These are phyloP conservation scores for Minunthozetes semirufus DNA, from an alignment of 2,888 invertebrate species.

Conservation along the genomic window DNA sequence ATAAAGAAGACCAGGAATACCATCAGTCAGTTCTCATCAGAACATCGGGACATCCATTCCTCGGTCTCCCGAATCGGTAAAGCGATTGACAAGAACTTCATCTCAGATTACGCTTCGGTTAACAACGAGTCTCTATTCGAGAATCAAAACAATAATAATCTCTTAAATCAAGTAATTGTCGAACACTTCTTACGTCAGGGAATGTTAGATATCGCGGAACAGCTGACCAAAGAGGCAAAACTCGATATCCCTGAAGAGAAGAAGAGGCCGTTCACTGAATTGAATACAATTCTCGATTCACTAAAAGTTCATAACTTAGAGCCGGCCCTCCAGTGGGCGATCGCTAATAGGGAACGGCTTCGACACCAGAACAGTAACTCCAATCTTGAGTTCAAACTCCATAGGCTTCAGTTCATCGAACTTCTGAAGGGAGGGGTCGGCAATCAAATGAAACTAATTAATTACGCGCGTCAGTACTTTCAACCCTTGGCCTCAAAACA, in stretches of 20 bases:
- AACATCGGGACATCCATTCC: constrained; percentile 71
- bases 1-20: constrained; percentile 73
- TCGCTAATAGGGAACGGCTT: constrained; percentile 64
- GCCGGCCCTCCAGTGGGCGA: constrained; percentile 82
- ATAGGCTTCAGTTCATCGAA: constrained; percentile 70
- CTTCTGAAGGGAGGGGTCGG: constrained; percentile 59
- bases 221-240: constrained; percentile 65
- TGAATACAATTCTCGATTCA: constrained; percentile 80
- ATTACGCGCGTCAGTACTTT: constrained; percentile 77
- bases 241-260: constrained; percentile 59
- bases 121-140: constrained; percentile 44
- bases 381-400: constrained; percentile 70
- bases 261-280: constrained; percentile 70
- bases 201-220: constrained; percentile 82
- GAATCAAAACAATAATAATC: constrained; percentile 60
- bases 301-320: constrained; percentile 70
- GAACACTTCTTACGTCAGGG: constrained; percentile 94
- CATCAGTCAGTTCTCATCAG: constrained; percentile 71
- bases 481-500: constrained; percentile 69
- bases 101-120: constrained; percentile 36
- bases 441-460: constrained; percentile 73
- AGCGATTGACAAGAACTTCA: constrained; percentile 68
- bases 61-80: constrained; percentile 87
- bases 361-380: constrained; percentile 54
- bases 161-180: constrained; percentile 81